A percentile compares a stretch with the other conserved stretches of the same genome.
These are phyloP conservation scores for Galeopsomyia nigrocyanea DNA, from an alignment of 2,888 invertebrate species.

Conservation along the genomic window DNA sequence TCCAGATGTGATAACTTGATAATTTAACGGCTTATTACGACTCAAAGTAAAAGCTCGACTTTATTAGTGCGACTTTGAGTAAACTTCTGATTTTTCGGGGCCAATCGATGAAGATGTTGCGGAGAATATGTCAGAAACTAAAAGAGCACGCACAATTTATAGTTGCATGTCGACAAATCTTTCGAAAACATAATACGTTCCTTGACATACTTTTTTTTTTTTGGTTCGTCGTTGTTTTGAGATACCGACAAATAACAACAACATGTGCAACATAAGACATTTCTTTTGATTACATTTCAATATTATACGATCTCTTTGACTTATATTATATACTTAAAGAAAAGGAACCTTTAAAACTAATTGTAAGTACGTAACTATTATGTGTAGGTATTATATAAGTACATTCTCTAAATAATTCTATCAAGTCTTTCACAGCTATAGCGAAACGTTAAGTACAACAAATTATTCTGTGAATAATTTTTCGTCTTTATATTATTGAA, in stretches of 20 bases:
- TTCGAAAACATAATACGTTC: slow-evolving; percentile 5
- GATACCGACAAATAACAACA: background rate
- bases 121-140: slow-evolving; percentile 37
- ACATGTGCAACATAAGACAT: slow-evolving; percentile 7
- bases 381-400: background rate
- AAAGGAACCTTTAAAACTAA: background rate
- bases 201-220: no score
- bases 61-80: slow-evolving; percentile 44
- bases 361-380: no score
- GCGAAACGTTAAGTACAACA: slow-evolving; percentile 11
- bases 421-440: slow-evolving; percentile 23
- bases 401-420: slow-evolving; percentile 25
- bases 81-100: slow-evolving; percentile 63
- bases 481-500: slow-evolving; percentile 23
- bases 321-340: slow-evolving; percentile 7
- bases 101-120: slow-evolving; percentile 59
- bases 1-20: background rate
- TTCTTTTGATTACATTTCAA: slow-evolving; percentile 10
- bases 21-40: no score
- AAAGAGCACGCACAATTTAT: slow-evolving; percentile 48
- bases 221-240: background rate
- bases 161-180: slow-evolving; percentile 44
- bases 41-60: slow-evolving; percentile 31
- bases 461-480: slow-evolving; percentile 43
- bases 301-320: slow-evolving; percentile 16